Percentiles rank a stretch among this genome's conserved stretches.
These are phyloP conservation scores for Aphaenogaster rudis DNA, from an alignment of 1,140 invertebrate species.

Conservation along the genomic window DNA sequence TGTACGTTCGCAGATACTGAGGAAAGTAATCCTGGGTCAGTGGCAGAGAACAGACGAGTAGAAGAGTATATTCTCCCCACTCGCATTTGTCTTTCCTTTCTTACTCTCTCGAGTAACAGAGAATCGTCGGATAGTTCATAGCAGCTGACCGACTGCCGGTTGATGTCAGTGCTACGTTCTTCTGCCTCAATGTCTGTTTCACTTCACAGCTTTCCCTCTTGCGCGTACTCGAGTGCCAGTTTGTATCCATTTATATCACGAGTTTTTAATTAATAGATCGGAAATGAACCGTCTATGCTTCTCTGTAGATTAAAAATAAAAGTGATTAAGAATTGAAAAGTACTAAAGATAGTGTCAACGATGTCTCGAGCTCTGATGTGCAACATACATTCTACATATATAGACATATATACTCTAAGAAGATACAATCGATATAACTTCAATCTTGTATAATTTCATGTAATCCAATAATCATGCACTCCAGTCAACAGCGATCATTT, in stretches of 20 bases:
- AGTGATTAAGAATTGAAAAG: neutral
- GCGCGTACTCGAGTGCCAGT: slow-evolving; percentile 2
- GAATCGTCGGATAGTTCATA: slow-evolving; percentile 60
- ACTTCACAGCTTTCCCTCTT: slow-evolving; percentile 2
- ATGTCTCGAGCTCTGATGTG: neutral
- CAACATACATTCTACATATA: neutral
- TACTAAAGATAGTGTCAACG: neutral
- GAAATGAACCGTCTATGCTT: neutral
- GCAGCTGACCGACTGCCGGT: slow-evolving; percentile 71
- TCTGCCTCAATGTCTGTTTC: slow-evolving; percentile 26
- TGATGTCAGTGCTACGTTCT: slow-evolving; percentile 72
- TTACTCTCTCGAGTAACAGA: slow-evolving; percentile 59
- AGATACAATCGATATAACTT: neutral
- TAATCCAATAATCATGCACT: slow-evolving; percentile 8
- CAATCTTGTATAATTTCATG: neutral
- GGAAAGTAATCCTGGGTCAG: slow-evolving; percentile 26
- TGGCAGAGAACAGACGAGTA: slow-evolving; percentile 5
- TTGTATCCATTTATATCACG: neutral
- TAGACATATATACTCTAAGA: neutral
- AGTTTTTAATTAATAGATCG: slow-evolving; percentile 2
- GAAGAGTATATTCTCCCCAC: neutral
- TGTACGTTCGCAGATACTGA: slow-evolving; percentile 14
- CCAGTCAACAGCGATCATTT: neutral
- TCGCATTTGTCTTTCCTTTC: slow-evolving; percentile 32
- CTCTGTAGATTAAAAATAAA: neutral